Conservation (phyloP, 1,140 invertebrate species). For the Steinernema khuongi region DNA sequence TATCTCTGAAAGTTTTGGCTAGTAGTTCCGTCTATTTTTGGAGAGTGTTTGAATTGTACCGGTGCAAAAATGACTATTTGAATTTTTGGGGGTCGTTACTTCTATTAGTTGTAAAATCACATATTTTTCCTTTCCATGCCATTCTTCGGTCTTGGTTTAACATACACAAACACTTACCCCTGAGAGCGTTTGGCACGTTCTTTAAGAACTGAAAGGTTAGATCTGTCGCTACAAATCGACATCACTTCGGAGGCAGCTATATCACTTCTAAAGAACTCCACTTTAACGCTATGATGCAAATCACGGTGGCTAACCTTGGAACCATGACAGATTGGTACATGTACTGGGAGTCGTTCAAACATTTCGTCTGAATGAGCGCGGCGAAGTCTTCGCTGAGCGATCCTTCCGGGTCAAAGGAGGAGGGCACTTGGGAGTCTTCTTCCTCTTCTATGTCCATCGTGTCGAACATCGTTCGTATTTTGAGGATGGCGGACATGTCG, state of each 20-base stretch:
- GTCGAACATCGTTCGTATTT: not conserved
- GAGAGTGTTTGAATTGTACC: too few relatives aligned
- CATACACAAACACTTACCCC: too few relatives aligned
- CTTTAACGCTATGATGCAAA: not conserved
- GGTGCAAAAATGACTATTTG: too few relatives aligned
- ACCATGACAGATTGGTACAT: conserved; percentile 11
- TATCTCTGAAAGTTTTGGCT: too few relatives aligned
- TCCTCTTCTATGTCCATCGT: not conserved
- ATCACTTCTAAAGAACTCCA: not conserved
- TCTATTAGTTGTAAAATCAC: too few relatives aligned
- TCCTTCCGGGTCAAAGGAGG: not conserved
- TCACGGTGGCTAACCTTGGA: not conserved
- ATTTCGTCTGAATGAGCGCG: not conserved
- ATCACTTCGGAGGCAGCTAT: conserved; percentile 12
- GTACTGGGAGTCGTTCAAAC: not conserved
- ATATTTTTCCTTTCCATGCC: too few relatives aligned
- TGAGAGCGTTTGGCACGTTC: conserved; percentile 9
- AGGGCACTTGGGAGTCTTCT: not conserved
- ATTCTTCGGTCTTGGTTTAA: too few relatives aligned
- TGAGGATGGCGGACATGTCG: not conserved
- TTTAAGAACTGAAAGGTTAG: not conserved
- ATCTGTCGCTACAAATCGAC: not conserved
- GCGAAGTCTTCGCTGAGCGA: not conserved
- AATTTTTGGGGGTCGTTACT: too few relatives aligned
- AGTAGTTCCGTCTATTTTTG: too few relatives aligned